These are phyloP conservation scores for Steinernema feltiae DNA, from an alignment of 1,140 invertebrate species.

Conservation along the genomic window DNA sequence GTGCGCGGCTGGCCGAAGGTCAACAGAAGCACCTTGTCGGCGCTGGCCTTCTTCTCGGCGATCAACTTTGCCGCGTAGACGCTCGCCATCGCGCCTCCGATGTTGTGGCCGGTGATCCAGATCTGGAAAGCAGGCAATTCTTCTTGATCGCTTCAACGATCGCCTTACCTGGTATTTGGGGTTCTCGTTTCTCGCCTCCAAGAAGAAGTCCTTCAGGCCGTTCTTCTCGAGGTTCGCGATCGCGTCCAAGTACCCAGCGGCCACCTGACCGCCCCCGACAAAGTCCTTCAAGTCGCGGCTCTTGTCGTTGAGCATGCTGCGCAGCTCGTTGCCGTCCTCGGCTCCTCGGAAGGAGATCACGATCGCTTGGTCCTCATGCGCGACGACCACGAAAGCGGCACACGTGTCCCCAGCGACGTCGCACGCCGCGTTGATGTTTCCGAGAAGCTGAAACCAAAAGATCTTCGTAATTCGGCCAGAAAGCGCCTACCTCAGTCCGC, in stretches of 20 bases:
- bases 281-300: not conserved
- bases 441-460: not conserved
- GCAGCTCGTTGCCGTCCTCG: not conserved
- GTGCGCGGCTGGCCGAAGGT: constrained; percentile 8
- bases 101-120: constrained; percentile 36
- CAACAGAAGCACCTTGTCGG: constrained; percentile 19
- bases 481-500: not conserved
- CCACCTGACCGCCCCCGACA: constrained; percentile 13
- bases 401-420: not conserved
- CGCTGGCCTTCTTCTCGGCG: constrained; percentile 15
- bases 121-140: too few species aligned
- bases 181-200: not conserved
- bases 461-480: not conserved
- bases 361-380: not conserved
- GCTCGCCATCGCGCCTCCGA: constrained; percentile 32
- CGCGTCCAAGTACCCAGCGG: not conserved
- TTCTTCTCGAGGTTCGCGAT: not conserved
- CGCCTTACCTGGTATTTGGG: constrained; percentile 21
- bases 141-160: too few species aligned
- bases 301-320: not conserved
- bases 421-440: not conserved
- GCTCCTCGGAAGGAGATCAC: not conserved
- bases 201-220: not conserved
- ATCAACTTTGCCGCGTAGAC: constrained; percentile 24
- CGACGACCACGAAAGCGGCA: not conserved